Base-by-base conservation (phyloP, 2,113 vertebrate genomes). In the Lepus americanus region DNA sequence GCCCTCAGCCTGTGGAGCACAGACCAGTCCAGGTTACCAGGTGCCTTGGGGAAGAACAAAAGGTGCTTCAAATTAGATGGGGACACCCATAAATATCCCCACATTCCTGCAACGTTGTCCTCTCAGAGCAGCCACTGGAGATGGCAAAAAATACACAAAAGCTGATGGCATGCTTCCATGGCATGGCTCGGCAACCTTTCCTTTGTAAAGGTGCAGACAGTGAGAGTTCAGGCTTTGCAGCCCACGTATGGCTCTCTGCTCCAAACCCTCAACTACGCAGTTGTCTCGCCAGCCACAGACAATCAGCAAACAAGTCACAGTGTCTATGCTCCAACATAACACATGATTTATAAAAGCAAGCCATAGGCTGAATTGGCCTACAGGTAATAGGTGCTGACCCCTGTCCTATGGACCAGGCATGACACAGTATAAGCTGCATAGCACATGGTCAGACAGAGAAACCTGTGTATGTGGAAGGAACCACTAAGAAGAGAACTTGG, bases 1-100 rank as follows among this genome's bases (percentile, higher is more conserved):
- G 9, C 53, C 23, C 2, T 8, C 39, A 12, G 25, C 44, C 20
- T 6, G 13, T n/a, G 63, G 27, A 33, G 16, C 59, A 79, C 7
- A 25, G 61, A 9, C 5, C 2, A 11, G 29, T 6, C 10, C 1
- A 0, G 70, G 29, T 13, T n/a, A 0, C 31, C 33, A 78, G 25
- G 4, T 13, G 27, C 31, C 67, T 9, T 1, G 2, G 16, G 55
- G 33, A 44, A 31, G 11, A 55, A 7, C 19, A 53, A 64, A 29
- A 63, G 25, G 2, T 5, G 5, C 31, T 89, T 90, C n/a, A 33
- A 17, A 16, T 31, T 16, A 94, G 13, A 31, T 9, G 31, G 53
- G 20, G 63, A 17, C 20, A 29, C 6, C 72, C 33, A 44, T 3
- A 6, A 4, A 44, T 64, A 29, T 8, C 19, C 11, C 13, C 27